Base-by-base conservation (phyloP, 1,140 invertebrate genomes). In the Drosophila neocordata region DNA sequence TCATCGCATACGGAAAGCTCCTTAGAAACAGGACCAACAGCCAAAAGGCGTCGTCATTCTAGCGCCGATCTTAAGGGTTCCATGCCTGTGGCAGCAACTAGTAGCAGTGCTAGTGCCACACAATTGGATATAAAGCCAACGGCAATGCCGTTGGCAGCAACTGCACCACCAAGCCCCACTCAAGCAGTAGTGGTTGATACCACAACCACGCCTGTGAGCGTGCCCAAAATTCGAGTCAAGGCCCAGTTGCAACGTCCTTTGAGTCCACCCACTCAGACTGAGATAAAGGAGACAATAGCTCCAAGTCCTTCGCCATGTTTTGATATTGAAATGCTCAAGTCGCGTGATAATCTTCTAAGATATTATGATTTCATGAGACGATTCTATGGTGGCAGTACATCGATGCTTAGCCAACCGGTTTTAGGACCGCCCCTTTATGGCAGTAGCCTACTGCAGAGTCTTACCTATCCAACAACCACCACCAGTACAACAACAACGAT, bases 1-100 rank as follows among this genome's bases (percentile, higher is more conserved):
- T 91, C 90, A 13, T 90, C 90, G 41, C 90, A 91, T 15, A 91
- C 88, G 7, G 90, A 91, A 62, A 91, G 90, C 73, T 90, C 90
- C 0, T 20, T 90, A 55, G 90, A 91, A 65, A 80, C 79, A 34
- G 89, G 89, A 48, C 79, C 85, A 1, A 82, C 82, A 34, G 69
- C 77, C 66, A 83, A 89, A 56, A 70, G 83, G 12, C 81, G 85
- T 7, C 87, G 87, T 8, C 85, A 89, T 41, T 89, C 85, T 41
- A 89, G 79, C 37, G 83, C 83, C 57, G 83, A 88, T 15, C 51
- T 87, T n/a, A 87, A 87, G 71, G 65, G 62, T 34, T 66, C 51
- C 4, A 24, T 60, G 24, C 56, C 71, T 9, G n/a, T 34, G 65
- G 27, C 15, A 13, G 15, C 41, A 20, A 20, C 9, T 2, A 58